Evolutionary conservation across 1,140 invertebrate species (phyloP), one percentile per base, ranked within the genome.

Genomic region (Nomia melanderi): DNA sequence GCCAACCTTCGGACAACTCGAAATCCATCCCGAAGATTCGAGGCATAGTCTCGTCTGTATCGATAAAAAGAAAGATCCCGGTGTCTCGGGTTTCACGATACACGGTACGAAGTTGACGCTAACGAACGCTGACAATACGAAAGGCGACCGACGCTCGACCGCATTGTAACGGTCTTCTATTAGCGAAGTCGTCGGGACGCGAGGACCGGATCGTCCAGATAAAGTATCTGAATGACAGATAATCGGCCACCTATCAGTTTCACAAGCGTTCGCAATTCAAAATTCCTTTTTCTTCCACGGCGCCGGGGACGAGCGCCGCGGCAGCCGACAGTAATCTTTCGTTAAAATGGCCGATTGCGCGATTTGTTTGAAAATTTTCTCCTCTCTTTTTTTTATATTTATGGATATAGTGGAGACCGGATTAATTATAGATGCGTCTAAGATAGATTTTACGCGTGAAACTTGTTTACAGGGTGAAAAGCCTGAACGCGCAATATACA

Each of bases 161-260:
- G 53, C 50, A 70, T 67, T 69, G 74, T 79, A 79, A 77, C 75
- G 57, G 66, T 36, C 74, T 54, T 77, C 78, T 75, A 79, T 79
- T 77, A 79, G 65, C 74, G 41, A 53, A 79, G 63, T 65, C 41
- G 73, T 67, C 71, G 72, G 63, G 72, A 47, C 66, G 65, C 54
- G 23, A 71, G 27, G 59, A 7, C 56, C 33, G 67, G 67, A 71
- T 70, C 75, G 57, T 60, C 25, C 39, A 59, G 73, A 76, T 66
- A 69, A 31, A 14, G 31, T 59, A 60, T 69, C 65, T 44, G 73
- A 75, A 76, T 66, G 64, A 76, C 73, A 76, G 65, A 76, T 76
- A 76, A 76, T 69, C 72, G 64, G 39, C 53, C 72, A 57, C 53
- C 72, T 57, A 57, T 69, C 54, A 12, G 53, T 76, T 47, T 33